Evolutionary conservation across 2,888 invertebrate genomes (phyloP).

Genomic region (Panopea generosa): DNA sequence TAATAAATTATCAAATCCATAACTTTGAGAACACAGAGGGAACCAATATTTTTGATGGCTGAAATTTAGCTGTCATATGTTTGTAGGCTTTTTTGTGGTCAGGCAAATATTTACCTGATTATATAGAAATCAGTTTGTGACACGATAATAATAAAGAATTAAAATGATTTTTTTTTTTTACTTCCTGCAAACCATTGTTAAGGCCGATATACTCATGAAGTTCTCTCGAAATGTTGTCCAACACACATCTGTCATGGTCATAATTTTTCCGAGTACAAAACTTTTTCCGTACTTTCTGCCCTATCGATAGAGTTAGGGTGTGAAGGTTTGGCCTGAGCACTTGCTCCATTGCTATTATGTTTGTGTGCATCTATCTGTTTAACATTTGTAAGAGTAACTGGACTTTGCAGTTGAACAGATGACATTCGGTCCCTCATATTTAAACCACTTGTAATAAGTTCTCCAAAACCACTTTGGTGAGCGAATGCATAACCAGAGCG

Average conservation of each 20-base stretch:
- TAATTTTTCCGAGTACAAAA: conserved; percentile 15
- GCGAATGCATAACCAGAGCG: conserved; percentile 99
- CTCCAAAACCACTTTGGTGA: conserved; percentile 97
- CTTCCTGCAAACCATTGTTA: too few species aligned
- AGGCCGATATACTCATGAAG: too few species aligned
- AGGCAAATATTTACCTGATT: too few species aligned
- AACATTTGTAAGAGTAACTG: conserved; percentile 74
- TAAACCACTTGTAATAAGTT: conserved; percentile 98
- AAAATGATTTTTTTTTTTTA: too few species aligned
- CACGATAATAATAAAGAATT: too few species aligned
- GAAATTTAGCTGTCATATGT: too few species aligned
- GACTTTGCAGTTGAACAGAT: conserved; percentile 39
- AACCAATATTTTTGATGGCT: too few species aligned
- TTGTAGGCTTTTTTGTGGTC: too few species aligned
- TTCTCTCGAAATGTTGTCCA: too few species aligned
- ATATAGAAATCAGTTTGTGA: too few species aligned
- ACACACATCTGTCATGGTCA: conserved; percentile 6
- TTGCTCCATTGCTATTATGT: not conserved
- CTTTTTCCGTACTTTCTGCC: not conserved
- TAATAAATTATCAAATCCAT: too few species aligned
- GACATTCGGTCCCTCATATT: conserved; percentile 89
- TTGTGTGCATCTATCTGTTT: conserved; percentile 34
- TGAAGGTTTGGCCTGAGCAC: not conserved
- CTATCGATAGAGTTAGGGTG: conserved; percentile 15
- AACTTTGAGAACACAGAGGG: too few species aligned